These are phyloP conservation scores for Nasonia vitripennis DNA, from an alignment of 1,140 invertebrate genomes.

Conservation along the genomic window DNA sequence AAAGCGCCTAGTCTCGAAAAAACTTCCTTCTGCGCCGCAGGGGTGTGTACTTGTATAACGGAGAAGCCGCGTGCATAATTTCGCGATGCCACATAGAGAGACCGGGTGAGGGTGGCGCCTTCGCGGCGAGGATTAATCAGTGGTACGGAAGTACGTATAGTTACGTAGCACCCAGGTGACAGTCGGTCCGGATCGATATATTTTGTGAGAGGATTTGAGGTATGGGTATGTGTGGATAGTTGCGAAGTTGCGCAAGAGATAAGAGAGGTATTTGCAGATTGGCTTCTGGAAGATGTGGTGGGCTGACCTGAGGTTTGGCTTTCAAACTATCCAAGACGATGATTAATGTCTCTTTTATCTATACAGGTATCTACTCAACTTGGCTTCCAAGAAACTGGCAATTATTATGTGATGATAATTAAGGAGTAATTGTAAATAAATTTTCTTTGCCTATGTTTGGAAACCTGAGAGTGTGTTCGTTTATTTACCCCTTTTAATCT, in stretches of 20 bases:
- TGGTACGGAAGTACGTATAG: slow-evolving; percentile 3
- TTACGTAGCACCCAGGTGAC: slow-evolving; percentile 26
- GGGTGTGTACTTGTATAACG: not conserved
- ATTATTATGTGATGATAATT: not conserved
- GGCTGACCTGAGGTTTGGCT: not conserved
- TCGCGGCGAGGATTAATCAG: slow-evolving; percentile 33
- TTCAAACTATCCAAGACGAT: not conserved
- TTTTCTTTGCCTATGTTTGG: not conserved
- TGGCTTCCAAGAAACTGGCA: not conserved
- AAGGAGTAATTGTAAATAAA: not conserved
- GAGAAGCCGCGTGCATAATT: slow-evolving; percentile 37
- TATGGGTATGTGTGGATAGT: not conserved
- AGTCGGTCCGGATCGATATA: slow-evolving; percentile 30
- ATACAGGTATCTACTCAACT: not conserved
- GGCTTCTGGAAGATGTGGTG: not conserved
- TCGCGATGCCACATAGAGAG: slow-evolving; percentile 33
- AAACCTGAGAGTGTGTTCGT: not conserved
- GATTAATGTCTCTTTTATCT: not conserved
- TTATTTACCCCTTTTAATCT: not conserved
- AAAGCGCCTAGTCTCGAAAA: slow-evolving; percentile 26
- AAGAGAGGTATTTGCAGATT: slow-evolving; percentile 9
- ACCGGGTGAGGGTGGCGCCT: not conserved
- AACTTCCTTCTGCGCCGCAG: not conserved
- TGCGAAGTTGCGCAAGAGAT: not conserved
- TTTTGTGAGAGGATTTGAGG: not conserved